Evolutionary conservation across 2,888 invertebrate species (phyloP), one percentile per base, ranked within the genome.

Genomic region (Aethes cnicana): DNA sequence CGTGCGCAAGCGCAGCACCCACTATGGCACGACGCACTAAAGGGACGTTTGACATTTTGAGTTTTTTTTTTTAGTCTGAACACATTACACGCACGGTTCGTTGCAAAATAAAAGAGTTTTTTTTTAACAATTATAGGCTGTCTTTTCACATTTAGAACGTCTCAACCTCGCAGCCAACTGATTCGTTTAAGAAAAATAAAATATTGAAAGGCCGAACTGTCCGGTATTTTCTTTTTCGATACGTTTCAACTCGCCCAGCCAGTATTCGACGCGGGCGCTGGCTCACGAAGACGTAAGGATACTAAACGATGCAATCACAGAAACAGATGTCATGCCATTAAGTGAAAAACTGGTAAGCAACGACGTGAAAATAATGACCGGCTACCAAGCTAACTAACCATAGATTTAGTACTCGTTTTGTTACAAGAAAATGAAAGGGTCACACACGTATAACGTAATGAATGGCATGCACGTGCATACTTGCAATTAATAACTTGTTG

Each of bases 1-100:
- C 59, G 26, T 84, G 80, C 20, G 83, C 81, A 16, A 87, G 61
- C 12, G 83, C 72, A 2, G 87, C 84, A 7, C 84, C 84, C 8
- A 69, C 90, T 7, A 84, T 89, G 1, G 87, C 88, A 26, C 75
- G 76, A 30, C 86, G 81, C n/a, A 87, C 81, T 55, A 88, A 64
- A 5, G 88, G 84, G 0, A 82, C 58, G 25, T 75, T 72, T 1
- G 86, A 74, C 86, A 87, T 87, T 64, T 65, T 77, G n/a, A 9
- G 1, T 12, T 26, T 36, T n/a, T 23, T 6, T 25, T 32, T 11
- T 6, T 26, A 12, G 16, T 18, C 4, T 12, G 21, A 32, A 18
- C 35, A 50, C 32, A 47, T 18, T 8, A 21, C 37, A 14, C 14
- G 4, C 7, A 16, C n/a, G 21, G 9, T 16, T 28, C 11, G 18